phyloP scores from a whole-genome alignment of 2,113 vertebrate species.

The Thermophis baileyi region DNA sequence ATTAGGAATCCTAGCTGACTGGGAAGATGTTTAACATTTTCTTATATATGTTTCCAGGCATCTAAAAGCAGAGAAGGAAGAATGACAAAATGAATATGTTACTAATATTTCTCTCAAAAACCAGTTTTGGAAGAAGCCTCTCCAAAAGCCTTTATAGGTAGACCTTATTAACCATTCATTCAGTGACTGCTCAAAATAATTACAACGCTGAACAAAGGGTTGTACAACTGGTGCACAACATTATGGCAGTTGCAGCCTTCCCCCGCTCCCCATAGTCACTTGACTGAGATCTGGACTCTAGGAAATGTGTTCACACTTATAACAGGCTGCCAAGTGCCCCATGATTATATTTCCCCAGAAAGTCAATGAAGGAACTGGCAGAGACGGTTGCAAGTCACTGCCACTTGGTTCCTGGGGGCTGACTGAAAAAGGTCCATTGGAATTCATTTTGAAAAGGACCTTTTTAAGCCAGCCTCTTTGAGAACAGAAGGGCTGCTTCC shows the following conservation, averaged over 20 bases:
- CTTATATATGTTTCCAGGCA: background rate
- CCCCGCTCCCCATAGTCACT: background rate
- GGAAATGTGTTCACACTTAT: background rate
- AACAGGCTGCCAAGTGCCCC: background rate
- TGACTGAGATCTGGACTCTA: background rate
- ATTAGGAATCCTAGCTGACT: background rate
- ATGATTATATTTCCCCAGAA: background rate
- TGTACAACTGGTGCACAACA: background rate
- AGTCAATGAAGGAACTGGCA: background rate
- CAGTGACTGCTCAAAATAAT: background rate
- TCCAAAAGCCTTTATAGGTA: background rate
- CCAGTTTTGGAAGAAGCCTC: background rate
- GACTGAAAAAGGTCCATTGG: background rate
- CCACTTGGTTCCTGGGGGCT: background rate
- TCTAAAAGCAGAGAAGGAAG: background rate
- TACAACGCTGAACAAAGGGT: background rate
- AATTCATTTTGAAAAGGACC: background rate
- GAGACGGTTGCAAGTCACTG: background rate
- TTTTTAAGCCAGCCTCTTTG: background rate
- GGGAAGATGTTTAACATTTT: background rate
- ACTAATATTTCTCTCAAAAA: background rate
- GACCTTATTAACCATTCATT: background rate
- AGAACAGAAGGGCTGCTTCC: background rate
- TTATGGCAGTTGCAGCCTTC: background rate
- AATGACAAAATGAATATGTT: background rate